Percentiles rank a stretch among this genome's conserved stretches.
These are phyloP conservation scores for Habrosyne pyritoides DNA, from an alignment of 2,888 invertebrate species.

Conservation along the genomic window DNA sequence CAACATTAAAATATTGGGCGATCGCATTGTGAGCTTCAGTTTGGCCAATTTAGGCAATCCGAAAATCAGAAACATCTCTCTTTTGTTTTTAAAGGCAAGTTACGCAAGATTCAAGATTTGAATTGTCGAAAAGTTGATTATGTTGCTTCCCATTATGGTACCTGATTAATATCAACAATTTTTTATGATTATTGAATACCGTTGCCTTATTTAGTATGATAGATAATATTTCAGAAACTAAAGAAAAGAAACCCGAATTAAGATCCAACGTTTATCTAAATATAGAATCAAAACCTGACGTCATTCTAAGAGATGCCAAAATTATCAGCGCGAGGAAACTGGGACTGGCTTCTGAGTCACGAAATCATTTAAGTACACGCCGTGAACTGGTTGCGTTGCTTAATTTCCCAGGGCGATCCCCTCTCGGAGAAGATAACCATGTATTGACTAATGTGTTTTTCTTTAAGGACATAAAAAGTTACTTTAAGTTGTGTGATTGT, in stretches of 20 bases:
- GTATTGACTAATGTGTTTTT: constrained; percentile 4
- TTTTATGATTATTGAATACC: background rate
- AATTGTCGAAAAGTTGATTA: background rate
- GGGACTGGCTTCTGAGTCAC: background rate
- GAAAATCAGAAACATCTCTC: background rate
- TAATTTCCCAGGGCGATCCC: background rate
- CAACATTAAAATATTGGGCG: constrained; percentile 2
- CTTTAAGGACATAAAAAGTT: constrained; percentile 1
- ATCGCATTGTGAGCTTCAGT: constrained; percentile 1
- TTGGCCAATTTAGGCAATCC: background rate
- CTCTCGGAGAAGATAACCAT: constrained; percentile 1
- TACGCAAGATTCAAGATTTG: background rate
- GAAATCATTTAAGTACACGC: background rate
- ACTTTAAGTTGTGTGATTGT: constrained; percentile 5
- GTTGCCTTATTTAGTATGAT: background rate
- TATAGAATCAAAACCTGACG: background rate
- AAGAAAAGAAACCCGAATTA: background rate
- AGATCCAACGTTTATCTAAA: background rate
- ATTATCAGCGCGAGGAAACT: constrained; percentile 1
- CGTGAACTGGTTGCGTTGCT: background rate
- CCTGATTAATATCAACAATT: background rate
- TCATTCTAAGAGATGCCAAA: background rate
- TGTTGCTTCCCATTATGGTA: background rate
- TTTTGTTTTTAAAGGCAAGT: background rate
- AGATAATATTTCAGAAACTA: background rate